Base-by-base conservation (phyloP, 2,888 invertebrate species). In the Agrotis ipsilon region DNA sequence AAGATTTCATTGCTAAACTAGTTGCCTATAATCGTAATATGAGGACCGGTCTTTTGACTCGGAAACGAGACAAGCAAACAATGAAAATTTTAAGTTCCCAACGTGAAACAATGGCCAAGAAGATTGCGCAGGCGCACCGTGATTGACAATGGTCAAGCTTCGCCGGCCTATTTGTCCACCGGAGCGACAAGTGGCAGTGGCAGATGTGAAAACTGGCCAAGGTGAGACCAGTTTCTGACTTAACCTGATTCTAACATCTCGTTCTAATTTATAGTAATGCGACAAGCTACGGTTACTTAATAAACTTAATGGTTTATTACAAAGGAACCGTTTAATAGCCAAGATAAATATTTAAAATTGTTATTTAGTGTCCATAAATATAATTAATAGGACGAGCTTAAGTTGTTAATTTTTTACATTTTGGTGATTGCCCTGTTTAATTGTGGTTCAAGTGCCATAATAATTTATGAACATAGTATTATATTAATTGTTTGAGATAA, bases 121-220 rank as follows among this genome's bases (percentile, higher is more conserved):
- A 59, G 70, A 83, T 79, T 79, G 80, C 86, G 78, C 69, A 82
- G 77, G 72, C 71, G 74, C 82, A 74, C 76, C 82, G 88, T 81
- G 83, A 90, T 92, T 92, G 93, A 93, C 93, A 94, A 93, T 92
- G 91, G 91, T 86, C 91, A 90, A 88, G 84, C 81, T 74, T 89
- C 86, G 84, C 86, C 89, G 92, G 85, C 92, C 94, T 88, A 92
- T 90, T 93, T 95, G 91, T 79, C 87, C 92, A 91, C 68, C 89
- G 91, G 89, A 94, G 89, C 94, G 93, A 86, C 88, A 90, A 89
- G 82, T 82, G 79, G 84, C 92, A 89, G 82, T 82, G 79, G 84
- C 92, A 92, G 92, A 93, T 93, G 92, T 93, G 92, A 93, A 94
- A 94, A 93, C 91, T 91, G 92, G 92, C 93, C 94, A 94, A 94